Evolutionary conservation across 2,797 vertebrate species (phyloP), one percentile per base, ranked within the genome.

Genomic region (Amphiprion clarkii): DNA sequence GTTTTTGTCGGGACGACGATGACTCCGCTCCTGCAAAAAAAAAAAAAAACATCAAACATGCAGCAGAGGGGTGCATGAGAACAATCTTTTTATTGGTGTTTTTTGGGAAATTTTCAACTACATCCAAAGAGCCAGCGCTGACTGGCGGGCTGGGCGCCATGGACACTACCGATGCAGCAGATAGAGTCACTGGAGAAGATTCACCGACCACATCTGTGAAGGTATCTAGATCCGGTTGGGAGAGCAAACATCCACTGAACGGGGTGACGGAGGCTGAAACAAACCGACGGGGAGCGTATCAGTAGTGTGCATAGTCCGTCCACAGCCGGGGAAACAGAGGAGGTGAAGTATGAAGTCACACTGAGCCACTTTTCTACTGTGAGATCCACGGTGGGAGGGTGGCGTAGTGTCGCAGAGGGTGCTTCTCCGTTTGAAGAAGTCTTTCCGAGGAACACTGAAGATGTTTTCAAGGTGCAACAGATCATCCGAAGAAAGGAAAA

Each of bases 61-160:
- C 36, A 72, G 27, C 74, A 78, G 49, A 48, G 59, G 71, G 5
- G 5, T 89, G 84, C 86, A 91, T 90, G 87, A 92, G 87, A 92
- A 91, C 87, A 90, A 90, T 91, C 87, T 91, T 94, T 39, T 94
- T 91, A 93, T 94, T 94, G 85, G 87, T 93, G 87, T 85, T 88
- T 88, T 86, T 82, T 81, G 84, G 87, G 84, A 90, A 90, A 90
- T 89, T 85, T 39, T 91, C 42, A 58, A 93, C 90, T 92, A 93
- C 91, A 94, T 92, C 92, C 89, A 91, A 86, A 93, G 52, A 86
- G 85, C 86, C 90, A 86, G 90, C 88, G 72, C 71, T 48, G 69
- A 81, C 53, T 58, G 64, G 75, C 31, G 70, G 82, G 89, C 92
- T 82, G 93, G 90, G 82, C 88, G 90, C 87, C 91, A 88, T 85